These are phyloP conservation scores for Steatocranus sp. DNA, from an alignment of 2,797 vertebrate genomes.

Conservation along the genomic window DNA sequence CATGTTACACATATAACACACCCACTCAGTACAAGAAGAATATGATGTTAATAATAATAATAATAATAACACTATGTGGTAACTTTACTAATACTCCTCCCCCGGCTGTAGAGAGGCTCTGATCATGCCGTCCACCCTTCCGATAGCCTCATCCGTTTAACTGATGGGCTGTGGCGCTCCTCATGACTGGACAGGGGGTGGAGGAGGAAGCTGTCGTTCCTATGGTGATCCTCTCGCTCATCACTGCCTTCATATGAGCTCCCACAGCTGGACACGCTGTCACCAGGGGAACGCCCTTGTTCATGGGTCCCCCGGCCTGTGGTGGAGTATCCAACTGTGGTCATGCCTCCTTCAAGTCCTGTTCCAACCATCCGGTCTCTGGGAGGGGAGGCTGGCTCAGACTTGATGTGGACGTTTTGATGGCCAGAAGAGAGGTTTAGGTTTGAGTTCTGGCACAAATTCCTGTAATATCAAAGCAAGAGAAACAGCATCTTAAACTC, in stretches of 20 bases:
- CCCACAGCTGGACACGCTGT: constrained; percentile 95
- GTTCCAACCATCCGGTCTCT: constrained; percentile 76
- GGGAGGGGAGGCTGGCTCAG: constrained; percentile 95
- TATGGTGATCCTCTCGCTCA: constrained; percentile 89
- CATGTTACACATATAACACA: constrained; percentile 85
- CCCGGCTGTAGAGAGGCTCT: neutral
- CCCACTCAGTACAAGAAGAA: constrained; percentile 87
- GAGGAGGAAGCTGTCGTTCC: constrained; percentile 89
- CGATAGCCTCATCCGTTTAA: constrained; percentile 92
- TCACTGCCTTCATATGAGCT: constrained; percentile 94
- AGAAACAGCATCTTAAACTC: neutral
- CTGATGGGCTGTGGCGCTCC: constrained; percentile 89
- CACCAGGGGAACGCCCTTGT: constrained; percentile 87
- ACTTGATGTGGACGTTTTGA: constrained; percentile 95
- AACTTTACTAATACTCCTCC: constrained; percentile 34
- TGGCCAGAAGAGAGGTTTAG: constrained; percentile 87
- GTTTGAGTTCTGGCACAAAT: constrained; percentile 94
- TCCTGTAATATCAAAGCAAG: constrained; percentile 80
- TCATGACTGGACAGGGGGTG: constrained; percentile 82
- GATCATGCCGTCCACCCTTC: constrained; percentile 98
- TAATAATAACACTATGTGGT: constrained; percentile 67
- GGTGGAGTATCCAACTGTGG: constrained; percentile 26
- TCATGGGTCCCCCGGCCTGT: constrained; percentile 54
- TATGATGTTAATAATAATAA: constrained; percentile 58
- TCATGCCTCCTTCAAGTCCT: constrained; percentile 16